Evolutionary conservation across 2,113 vertebrate genomes (phyloP).

Genomic region (Poeciliopsis prolifica): DNA sequence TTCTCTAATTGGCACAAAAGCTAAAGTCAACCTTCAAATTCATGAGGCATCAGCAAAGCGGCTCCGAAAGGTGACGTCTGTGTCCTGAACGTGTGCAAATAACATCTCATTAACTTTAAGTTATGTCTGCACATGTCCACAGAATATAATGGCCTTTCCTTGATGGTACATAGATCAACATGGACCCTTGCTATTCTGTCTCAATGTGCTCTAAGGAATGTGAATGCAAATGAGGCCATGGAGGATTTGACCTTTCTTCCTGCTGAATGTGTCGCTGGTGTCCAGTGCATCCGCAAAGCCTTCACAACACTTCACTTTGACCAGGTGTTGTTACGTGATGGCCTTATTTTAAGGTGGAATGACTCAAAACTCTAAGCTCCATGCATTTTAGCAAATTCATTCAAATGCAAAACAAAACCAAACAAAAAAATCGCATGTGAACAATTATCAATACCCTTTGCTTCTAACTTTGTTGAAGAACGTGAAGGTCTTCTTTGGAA

Average conservation of each 20-base stretch:
- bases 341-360: background rate
- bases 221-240: constrained; percentile 53
- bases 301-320: background rate
- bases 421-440: no score
- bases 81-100: constrained; percentile 68
- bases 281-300: background rate
- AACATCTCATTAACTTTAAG: constrained; percentile 74
- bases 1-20: constrained; percentile 41
- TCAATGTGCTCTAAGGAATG: constrained; percentile 66
- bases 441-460: no score
- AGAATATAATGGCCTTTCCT: constrained; percentile 55
- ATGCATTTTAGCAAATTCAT: no score
- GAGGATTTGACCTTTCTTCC: constrained; percentile 41
- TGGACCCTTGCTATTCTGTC: constrained; percentile 69
- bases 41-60: constrained; percentile 34
- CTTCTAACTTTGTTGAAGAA: no score
- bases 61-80: constrained; percentile 46
- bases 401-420: no score
- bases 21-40: constrained; percentile 33
- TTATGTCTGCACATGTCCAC: constrained; percentile 75
- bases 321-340: background rate
- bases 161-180: constrained; percentile 63
- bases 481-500: no score
- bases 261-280: constrained; percentile 6
- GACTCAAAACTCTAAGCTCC: background rate